These are phyloP conservation scores for Hemibagrus wyckioides DNA, from an alignment of 2,113 vertebrate genomes.

Conservation along the genomic window DNA sequence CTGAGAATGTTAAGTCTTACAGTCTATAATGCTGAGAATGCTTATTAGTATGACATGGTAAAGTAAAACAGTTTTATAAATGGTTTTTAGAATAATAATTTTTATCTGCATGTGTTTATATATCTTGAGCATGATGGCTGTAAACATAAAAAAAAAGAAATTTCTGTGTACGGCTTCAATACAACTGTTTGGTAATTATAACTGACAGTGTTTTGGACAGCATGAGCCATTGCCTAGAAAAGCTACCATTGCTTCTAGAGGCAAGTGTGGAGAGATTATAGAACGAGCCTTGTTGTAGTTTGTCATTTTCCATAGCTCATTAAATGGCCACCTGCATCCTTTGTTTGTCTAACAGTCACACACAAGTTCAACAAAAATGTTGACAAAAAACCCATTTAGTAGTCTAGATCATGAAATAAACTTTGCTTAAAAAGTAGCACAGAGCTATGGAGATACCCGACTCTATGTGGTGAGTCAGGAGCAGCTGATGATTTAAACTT, in stretches of 20 bases:
- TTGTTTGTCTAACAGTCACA: background rate
- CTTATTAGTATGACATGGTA: background rate
- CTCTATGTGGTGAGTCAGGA: background rate
- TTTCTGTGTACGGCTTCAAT: background rate
- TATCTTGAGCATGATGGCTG: background rate
- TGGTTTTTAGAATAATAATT: background rate
- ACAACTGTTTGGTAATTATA: background rate
- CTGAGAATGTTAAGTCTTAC: background rate
- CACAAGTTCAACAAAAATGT: background rate
- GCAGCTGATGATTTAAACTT: background rate
- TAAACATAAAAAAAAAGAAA: background rate
- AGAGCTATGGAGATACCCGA: background rate
- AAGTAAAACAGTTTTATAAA: background rate
- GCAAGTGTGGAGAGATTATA: background rate
- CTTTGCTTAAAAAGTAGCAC: background rate
- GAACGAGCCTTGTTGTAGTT: background rate
- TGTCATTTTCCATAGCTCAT: background rate
- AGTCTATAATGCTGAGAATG: no score
- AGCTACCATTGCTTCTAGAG: background rate
- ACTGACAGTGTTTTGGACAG: background rate
- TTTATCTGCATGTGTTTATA: background rate
- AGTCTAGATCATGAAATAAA: background rate
- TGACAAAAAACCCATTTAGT: background rate
- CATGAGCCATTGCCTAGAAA: background rate
- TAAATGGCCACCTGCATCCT: constrained; percentile 12